phyloP scores from a whole-genome alignment of 2,113 vertebrate species.

The Agapornis roseicollis region DNA sequence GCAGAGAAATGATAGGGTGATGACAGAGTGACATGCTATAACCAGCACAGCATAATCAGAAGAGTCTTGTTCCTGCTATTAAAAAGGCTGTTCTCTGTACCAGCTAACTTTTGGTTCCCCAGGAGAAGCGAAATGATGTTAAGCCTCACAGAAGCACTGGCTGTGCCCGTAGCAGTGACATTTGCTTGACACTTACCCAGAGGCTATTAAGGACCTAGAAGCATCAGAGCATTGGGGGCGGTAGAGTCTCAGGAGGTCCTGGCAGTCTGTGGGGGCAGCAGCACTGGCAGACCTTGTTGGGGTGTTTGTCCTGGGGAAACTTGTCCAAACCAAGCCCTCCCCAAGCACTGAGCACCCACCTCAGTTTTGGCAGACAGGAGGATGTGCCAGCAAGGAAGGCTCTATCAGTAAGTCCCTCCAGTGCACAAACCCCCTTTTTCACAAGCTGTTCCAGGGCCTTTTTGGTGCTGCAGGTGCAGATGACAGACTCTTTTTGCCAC shows the following conservation, averaged over 20 bases:
- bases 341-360: rapidly evolving
- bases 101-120: not conserved
- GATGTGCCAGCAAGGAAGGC: not conserved
- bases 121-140: not conserved
- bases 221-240: rapidly evolving
- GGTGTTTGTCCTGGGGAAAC: rapidly evolving
- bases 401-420: not conserved
- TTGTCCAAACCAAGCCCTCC: rapidly evolving
- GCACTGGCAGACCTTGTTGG: not conserved
- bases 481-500: not conserved
- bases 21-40: slow-evolving; percentile 58
- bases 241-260: not conserved
- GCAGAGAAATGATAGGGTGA: slow-evolving; percentile 45
- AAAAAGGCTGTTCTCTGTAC: not conserved
- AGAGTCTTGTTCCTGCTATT: slow-evolving; percentile 18
- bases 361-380: not conserved
- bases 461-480: not conserved
- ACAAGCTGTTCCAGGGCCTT: not conserved
- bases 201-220: not conserved
- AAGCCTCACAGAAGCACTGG: not conserved
- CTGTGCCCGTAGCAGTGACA: rapidly evolving
- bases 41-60: slow-evolving; percentile 34
- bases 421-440: not conserved
- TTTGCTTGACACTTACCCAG: not conserved
- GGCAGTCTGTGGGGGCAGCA: not conserved